Conservation (phyloP, 2,888 invertebrate genomes). For the Andrena dorsata region DNA sequence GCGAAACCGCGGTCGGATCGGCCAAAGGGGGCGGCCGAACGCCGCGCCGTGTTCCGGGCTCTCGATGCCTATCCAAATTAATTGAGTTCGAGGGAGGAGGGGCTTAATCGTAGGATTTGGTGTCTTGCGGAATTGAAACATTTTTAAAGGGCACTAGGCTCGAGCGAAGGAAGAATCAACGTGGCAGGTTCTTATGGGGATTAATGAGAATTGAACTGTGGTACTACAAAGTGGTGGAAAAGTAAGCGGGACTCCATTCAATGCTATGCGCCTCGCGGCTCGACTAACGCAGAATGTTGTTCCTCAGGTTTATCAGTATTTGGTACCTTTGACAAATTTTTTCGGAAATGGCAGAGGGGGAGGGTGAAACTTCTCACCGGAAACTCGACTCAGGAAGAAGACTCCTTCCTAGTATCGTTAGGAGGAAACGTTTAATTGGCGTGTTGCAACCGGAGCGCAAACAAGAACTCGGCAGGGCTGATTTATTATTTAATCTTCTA, state of each 20-base stretch:
- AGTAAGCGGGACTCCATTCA: no score
- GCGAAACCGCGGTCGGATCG: conserved; percentile 50
- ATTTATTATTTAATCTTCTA: conserved; percentile 81
- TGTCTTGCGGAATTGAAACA: conserved; percentile 53
- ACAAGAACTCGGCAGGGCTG: conserved; percentile 45
- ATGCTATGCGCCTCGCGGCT: neutral
- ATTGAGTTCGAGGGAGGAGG: conserved; percentile 62
- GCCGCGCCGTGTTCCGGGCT: conserved; percentile 43
- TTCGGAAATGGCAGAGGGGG: neutral
- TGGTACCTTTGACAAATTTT: neutral
- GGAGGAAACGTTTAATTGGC: conserved; percentile 57
- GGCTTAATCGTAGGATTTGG: neutral
- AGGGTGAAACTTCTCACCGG: conserved; percentile 18
- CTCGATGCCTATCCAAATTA: conserved; percentile 70
- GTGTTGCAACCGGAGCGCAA: conserved; percentile 34
- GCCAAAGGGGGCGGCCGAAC: conserved; percentile 26
- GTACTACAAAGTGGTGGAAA: no score
- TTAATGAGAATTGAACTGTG: no score
- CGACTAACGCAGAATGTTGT: neutral
- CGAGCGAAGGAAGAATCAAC: neutral
- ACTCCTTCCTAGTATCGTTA: conserved; percentile 38
- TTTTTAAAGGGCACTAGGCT: conserved; percentile 24
- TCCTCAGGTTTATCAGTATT: neutral
- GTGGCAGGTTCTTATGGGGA: no score
- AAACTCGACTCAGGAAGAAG: conserved; percentile 27